Conservation (phyloP, 1,140 invertebrate species). For the Aphaenogaster ashmeadi region DNA sequence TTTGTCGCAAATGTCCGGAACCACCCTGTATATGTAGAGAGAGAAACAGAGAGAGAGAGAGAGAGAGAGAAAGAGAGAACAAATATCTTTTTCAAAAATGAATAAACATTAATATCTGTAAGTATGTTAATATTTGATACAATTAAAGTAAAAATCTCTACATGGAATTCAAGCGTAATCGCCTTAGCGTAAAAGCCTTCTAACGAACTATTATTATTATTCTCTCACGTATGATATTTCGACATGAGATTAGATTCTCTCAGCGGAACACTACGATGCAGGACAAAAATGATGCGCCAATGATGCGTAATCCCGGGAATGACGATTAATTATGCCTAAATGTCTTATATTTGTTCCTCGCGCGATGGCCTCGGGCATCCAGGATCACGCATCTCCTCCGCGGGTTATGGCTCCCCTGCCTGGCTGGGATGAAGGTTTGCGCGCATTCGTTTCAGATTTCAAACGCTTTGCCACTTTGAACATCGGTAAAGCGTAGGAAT, state of each 20-base stretch:
- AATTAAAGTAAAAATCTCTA: slow-evolving; percentile 12
- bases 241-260: not conserved
- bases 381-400: slow-evolving; percentile 32
- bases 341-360: slow-evolving; percentile 38
- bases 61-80: too few relatives aligned
- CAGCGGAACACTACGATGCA: not conserved
- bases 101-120: not conserved
- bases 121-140: not conserved
- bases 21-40: too few relatives aligned
- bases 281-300: slow-evolving; percentile 15
- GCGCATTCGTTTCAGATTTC: slow-evolving; percentile 91
- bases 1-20: too few relatives aligned
- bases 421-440: slow-evolving; percentile 80
- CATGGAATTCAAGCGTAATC: not conserved
- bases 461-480: slow-evolving; percentile 91
- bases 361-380: not conserved
- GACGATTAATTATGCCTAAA: slow-evolving; percentile 64
- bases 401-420: not conserved
- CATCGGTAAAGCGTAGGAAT: slow-evolving; percentile 93
- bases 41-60: not conserved
- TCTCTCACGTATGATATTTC: not conserved
- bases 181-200: not conserved
- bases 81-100: not conserved
- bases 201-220: slow-evolving; percentile 22
- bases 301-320: slow-evolving; percentile 43